Conservation (phyloP, 2,888 invertebrate genomes). For the Julus scanicus region DNA sequence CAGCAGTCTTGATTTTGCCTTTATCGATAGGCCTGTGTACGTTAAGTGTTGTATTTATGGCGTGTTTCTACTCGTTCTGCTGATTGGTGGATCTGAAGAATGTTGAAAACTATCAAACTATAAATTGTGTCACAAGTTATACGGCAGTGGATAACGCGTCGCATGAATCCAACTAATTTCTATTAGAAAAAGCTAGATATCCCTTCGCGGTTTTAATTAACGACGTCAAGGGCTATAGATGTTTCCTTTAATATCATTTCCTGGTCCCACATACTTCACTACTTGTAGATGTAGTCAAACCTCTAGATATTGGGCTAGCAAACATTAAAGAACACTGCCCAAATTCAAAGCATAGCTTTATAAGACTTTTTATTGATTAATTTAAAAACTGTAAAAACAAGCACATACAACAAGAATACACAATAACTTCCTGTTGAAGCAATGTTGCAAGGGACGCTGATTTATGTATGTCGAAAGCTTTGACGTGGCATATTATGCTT, state of each 20-base stretch:
- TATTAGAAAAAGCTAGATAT: conserved; percentile 13
- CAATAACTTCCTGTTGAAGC: no score
- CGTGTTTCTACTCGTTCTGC: not conserved
- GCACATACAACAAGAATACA: not conserved
- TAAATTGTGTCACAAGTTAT: conserved; percentile 31
- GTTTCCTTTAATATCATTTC: not conserved
- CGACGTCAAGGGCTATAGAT: conserved; percentile 7
- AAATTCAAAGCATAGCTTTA: not conserved
- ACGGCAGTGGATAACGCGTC: not conserved
- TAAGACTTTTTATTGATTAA: not conserved
- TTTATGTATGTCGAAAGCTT: no score
- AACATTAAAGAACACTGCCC: not conserved
- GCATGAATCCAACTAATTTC: conserved; percentile 36
- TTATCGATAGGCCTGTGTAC: not conserved
- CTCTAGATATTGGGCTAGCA: not conserved
- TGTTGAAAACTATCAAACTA: conserved; percentile 32
- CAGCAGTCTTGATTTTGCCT: not conserved
- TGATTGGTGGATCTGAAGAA: conserved; percentile 23
- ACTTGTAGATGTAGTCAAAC: not conserved
- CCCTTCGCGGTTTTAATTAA: conserved; percentile 18
- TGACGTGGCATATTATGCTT: no score
- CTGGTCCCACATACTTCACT: not conserved
- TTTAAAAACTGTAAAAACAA: not conserved
- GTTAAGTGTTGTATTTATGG: not conserved
- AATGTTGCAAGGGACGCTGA: no score